These are phyloP conservation scores for Lepidurus packardi DNA, from an alignment of 1,140 invertebrate genomes.

Conservation along the genomic window DNA sequence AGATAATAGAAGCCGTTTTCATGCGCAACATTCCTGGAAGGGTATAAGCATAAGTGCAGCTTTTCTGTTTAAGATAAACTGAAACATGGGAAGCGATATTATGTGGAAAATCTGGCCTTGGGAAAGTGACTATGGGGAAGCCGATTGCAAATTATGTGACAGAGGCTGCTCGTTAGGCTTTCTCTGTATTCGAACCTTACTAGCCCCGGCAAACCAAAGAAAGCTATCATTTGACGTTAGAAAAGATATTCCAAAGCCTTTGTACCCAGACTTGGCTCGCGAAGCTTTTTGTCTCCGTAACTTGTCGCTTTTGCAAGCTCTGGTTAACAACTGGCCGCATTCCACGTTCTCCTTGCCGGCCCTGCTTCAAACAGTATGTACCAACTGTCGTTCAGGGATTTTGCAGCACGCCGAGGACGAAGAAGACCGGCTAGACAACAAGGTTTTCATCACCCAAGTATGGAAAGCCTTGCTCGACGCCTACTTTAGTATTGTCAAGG, in stretches of 20 bases:
- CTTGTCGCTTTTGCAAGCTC: conserved; percentile 8
- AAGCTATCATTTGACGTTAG: not conserved
- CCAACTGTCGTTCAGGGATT: conserved; percentile 24
- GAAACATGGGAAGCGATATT: not conserved
- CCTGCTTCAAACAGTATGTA: conserved; percentile 2
- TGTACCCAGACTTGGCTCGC: conserved; percentile 29
- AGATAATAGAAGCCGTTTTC: too few relatives aligned
- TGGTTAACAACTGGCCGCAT: conserved; percentile 29
- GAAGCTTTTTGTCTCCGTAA: conserved; percentile 22
- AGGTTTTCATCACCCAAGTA: conserved; percentile 27
- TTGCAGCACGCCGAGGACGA: conserved; percentile 24
- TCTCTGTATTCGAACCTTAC: not conserved
- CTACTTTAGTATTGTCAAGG: conserved; percentile 26
- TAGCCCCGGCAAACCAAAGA: not conserved
- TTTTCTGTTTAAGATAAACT: too few relatives aligned
- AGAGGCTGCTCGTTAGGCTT: not conserved
- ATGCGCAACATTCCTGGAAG: too few relatives aligned
- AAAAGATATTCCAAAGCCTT: not conserved
- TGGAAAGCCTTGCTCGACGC: conserved; percentile 31
- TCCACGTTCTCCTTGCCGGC: conserved; percentile 23
- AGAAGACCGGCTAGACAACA: conserved; percentile 30
- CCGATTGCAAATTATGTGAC: not conserved
- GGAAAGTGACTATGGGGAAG: not conserved
- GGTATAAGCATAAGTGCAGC: too few relatives aligned
- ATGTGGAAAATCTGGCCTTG: conserved; percentile 14